These are phyloP conservation scores for Tupaia chinensis DNA, from an alignment of 2,113 vertebrate species.

Conservation along the genomic window DNA sequence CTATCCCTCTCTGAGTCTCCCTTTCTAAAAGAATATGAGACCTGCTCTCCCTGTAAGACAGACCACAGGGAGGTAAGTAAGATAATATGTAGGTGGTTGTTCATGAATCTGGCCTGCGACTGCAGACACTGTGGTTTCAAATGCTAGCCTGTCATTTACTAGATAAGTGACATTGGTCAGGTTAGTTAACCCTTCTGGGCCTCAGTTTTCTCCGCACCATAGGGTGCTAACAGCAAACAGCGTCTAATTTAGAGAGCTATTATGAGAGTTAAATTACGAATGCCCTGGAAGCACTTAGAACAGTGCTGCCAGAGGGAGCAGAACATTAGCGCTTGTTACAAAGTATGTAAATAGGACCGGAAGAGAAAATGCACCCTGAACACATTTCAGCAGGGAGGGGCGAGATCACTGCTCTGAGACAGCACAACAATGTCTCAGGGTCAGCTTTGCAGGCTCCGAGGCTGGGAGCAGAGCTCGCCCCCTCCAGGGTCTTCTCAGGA, in stretches of 20 bases:
- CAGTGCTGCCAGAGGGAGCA: background rate
- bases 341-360: background rate
- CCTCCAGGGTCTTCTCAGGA: background rate
- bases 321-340: background rate
- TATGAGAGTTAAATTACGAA: background rate
- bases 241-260: background rate
- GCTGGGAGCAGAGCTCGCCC: background rate
- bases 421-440: background rate
- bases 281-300: background rate
- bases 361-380: background rate
- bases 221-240: background rate
- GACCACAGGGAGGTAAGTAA: background rate
- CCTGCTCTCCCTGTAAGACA: background rate
- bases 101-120: background rate
- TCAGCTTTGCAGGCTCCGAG: background rate
- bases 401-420: background rate
- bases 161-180: background rate
- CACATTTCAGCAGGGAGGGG: background rate
- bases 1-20: background rate
- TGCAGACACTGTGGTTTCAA: background rate
- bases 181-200: background rate
- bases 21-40: background rate
- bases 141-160: background rate
- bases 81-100: background rate
- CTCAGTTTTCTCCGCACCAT: constrained; percentile 10